Evolutionary conservation across 2,797 vertebrate species (phyloP).

Genomic region (Scolopax bukidnonensis): DNA sequence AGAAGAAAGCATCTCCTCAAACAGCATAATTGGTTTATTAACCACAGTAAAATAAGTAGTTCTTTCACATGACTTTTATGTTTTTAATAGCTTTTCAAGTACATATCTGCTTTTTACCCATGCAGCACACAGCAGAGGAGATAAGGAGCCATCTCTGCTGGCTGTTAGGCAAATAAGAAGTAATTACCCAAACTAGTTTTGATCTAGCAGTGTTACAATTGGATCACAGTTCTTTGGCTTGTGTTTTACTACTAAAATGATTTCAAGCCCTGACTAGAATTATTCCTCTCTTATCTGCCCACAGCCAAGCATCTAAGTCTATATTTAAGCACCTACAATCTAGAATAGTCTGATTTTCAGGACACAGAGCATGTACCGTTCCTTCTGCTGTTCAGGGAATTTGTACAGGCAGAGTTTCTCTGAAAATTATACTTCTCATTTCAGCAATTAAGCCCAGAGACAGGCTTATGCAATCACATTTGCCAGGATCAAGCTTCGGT

Average conservation of each 20-base stretch:
- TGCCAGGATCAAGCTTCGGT: neutral
- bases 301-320: conserved; percentile 17
- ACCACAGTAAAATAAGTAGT: neutral
- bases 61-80: neutral
- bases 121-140: neutral
- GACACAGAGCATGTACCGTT: conserved; percentile 28
- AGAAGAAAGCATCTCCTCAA: neutral
- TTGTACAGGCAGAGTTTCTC: neutral
- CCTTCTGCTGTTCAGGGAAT: conserved; percentile 27
- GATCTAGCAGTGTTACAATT: neutral
- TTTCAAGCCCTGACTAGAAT: neutral
- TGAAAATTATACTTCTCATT: conserved; percentile 20
- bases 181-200: conserved; percentile 34
- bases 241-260: conserved; percentile 4
- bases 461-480: neutral
- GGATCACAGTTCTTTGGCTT: neutral
- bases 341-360: conserved; percentile 23
- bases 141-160: neutral
- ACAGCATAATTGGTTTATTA: neutral
- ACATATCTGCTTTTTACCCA: neutral
- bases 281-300: neutral
- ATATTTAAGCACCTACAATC: conserved; percentile 38
- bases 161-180: neutral
- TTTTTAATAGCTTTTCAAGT: conserved; percentile 36
- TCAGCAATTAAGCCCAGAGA: neutral